Base-by-base conservation (phyloP, 2,888 invertebrate genomes). In the Priocnemis perturbator region DNA sequence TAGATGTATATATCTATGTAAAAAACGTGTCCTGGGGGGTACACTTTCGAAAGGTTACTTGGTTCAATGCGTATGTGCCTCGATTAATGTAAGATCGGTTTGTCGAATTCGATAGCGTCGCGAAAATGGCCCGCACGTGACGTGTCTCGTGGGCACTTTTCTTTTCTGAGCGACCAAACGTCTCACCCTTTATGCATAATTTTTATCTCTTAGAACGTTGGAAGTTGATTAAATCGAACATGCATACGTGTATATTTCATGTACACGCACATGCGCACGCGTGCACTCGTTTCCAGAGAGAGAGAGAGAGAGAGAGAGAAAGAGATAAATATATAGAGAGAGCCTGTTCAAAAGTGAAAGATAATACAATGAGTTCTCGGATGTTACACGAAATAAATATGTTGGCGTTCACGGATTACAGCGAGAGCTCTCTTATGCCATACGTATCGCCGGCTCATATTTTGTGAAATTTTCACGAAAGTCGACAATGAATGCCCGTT, bases 361-460 rank as follows among this genome's bases (percentile, higher is more conserved):
- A 23, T n/a, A 9, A 21, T 45, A 59, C 23, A 26, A 26, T 62
- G 45, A 60, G 0, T 48, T 23, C 19, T 23, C 37, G 37, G 1
- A 37, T 37, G 2, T 37, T 37, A 37, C 7, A 37, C 37, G 37
- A 37, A 37, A 9, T 55, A 14, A 60, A 52, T 57, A 17, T 37
- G 7, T 37, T 37, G 37, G 37, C 37, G 37, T 37, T 11, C 37
- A 37, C 37, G 37, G 37, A 37, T 37, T 37, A 37, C 4, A 37
- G 37, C 11, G 37, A 3, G 37, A 37, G 37, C 37, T 37, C 37
- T 11, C 37, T 37, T 37, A 53, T 26, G 50, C 66, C 60, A 47
- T 73, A 67, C 70, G 70, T 73, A 72, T 73, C 74, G 69, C 67
- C 70, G 21, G 60, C 61, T 58, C 11, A 26, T 3, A 7, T 52